Base-by-base conservation (phyloP, 2,888 invertebrate species). In the Tubulanus polymorphus region DNA sequence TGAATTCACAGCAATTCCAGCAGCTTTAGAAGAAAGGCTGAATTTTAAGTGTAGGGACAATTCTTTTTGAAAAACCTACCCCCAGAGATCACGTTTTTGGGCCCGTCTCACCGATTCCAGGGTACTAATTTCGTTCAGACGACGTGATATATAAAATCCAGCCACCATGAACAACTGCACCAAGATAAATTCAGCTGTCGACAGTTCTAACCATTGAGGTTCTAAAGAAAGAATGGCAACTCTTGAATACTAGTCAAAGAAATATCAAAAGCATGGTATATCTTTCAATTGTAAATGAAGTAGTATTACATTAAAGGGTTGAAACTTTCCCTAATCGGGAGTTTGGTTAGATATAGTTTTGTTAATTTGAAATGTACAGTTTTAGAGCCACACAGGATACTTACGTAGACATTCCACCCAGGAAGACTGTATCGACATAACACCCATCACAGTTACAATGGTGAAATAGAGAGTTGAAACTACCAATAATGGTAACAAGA, bases 391-490 rank as follows among this genome's bases (percentile, higher is more conserved):
- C 10, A 18, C 18, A 10, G 18, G 20, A n/a, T 35, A 75, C 79
- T 76, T 69, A 83, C 83, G 79, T 61, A 81, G 70, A 64, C 83
- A 83, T 70, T 82, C 81, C n/a, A 75, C 75, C 77, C 80, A 81
- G 15, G 79, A 76, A 37, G 79, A 72, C 57, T 78, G 75, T 20
- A 80, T 77, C 61, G 81, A 78, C 26, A 81, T 74, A 70, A 81
- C 79, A 23, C 82, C 82, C 67, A 82, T 75, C 3, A 76, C 71
- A 8, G 79, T 79, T 26, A 82, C 79, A 10, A 80, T 75, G 8
- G 80, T 80, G 60, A 80, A 81, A 65, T 81, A 82, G 0, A 79
- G 63, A 46, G 79, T 76, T 50, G 80, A 80, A 12, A 79, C 60
- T 54, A 73, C 73, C 41, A 82, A 72, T 37, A 81, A 72, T 23